Percentiles rank a stretch among this genome's conserved stretches.
Evolutionary conservation across 2,113 vertebrate species (phyloP).

Genomic region (Crypturellus undulatus): DNA sequence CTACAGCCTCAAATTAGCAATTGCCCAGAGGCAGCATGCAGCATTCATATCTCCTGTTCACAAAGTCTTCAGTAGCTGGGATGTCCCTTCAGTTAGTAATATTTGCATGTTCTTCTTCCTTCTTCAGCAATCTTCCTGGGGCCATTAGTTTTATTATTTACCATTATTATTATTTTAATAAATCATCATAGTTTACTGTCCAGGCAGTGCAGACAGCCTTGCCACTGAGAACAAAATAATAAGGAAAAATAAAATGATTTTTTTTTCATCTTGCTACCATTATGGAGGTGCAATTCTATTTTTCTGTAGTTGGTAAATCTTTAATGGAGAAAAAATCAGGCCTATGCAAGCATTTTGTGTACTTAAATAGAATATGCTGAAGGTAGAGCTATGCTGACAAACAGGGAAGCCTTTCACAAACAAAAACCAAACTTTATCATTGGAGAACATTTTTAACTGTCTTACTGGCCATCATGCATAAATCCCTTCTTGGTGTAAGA

Average conservation of each 20-base stretch:
- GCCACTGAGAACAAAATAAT: neutral
- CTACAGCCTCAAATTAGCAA: neutral
- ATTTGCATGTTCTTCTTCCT: neutral
- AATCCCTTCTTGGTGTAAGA: neutral
- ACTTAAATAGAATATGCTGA: neutral
- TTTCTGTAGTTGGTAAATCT: neutral
- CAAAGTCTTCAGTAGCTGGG: neutral
- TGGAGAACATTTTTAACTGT: neutral
- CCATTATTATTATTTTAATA: neutral
- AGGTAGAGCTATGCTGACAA: neutral
- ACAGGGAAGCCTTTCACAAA: neutral
- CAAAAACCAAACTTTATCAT: neutral
- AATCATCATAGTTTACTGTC: neutral
- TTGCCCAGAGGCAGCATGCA: neutral
- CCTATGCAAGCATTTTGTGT: neutral
- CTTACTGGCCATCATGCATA: neutral
- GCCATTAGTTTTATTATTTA: neutral
- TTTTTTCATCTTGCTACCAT: neutral
- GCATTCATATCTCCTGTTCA: neutral
- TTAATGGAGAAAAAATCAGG: neutral
- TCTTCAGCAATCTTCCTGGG: neutral
- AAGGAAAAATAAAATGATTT: neutral
- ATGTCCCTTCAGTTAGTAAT: neutral
- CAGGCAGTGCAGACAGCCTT: neutral
- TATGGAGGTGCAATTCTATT: neutral